phyloP scores from a whole-genome alignment of 1,140 invertebrate genomes.

The Drosophila quadrilineata region DNA sequence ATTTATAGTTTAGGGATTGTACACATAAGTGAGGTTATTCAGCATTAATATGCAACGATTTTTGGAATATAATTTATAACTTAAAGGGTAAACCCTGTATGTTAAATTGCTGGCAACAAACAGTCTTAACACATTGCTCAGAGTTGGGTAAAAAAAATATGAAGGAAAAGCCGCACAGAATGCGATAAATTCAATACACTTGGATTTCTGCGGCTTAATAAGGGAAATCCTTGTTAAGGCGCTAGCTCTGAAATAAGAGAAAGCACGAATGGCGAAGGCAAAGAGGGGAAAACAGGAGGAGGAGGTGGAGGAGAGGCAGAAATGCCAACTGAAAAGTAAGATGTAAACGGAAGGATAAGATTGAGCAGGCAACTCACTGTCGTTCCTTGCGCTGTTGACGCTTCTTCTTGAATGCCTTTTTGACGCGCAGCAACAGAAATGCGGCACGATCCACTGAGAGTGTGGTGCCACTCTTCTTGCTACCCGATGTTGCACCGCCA shows the following conservation, averaged over 20 bases:
- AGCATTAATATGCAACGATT: too few relatives aligned
- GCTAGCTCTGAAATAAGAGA: neutral
- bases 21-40: too few relatives aligned
- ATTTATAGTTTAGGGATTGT: too few relatives aligned
- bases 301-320: neutral
- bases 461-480: constrained; percentile 80
- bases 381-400: constrained; percentile 91
- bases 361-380: constrained; percentile 83
- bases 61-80: too few relatives aligned
- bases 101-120: too few relatives aligned
- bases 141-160: neutral
- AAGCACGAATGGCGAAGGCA: neutral
- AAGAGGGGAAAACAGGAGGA: neutral
- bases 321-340: neutral
- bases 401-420: constrained; percentile 94
- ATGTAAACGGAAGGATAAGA: neutral
- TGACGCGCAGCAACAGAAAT: constrained; percentile 92
- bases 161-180: constrained; percentile 3
- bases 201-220: constrained; percentile 35
- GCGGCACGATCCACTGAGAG: constrained; percentile 93
- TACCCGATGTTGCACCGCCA: constrained; percentile 40
- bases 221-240: constrained; percentile 31
- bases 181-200: constrained; percentile 36
- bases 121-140: too few relatives aligned
- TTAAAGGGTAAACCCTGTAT: too few relatives aligned